phyloP scores from a whole-genome alignment of 2,888 invertebrate species.

The Norana najaformis region DNA sequence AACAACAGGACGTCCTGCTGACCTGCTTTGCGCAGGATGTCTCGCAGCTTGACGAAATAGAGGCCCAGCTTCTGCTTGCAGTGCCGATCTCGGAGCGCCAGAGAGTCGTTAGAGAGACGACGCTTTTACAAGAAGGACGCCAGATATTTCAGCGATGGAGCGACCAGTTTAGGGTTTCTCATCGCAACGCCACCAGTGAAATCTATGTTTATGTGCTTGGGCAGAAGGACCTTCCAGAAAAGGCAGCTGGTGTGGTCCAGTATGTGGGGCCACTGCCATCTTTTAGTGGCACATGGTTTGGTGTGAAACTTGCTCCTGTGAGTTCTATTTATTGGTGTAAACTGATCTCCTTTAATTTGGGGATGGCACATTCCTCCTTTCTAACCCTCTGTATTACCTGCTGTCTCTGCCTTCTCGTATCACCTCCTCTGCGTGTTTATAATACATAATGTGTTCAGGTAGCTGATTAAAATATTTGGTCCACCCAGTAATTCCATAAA shows the following conservation, averaged over 20 bases:
- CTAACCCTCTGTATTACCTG: neutral
- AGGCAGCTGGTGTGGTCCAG: constrained; percentile 30
- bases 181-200: constrained; percentile 23
- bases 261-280: constrained; percentile 45
- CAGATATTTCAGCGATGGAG: constrained; percentile 14
- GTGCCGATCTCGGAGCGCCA: neutral
- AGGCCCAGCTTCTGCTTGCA: constrained; percentile 22
- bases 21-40: neutral
- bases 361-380: neutral
- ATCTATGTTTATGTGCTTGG: constrained; percentile 25
- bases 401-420: neutral
- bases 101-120: neutral
- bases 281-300: constrained; percentile 52
- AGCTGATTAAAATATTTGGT: neutral
- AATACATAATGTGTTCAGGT: neutral
- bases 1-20: constrained; percentile 20
- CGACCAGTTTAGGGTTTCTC: neutral
- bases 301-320: constrained; percentile 49
- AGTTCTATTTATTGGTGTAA: constrained; percentile 23
- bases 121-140: neutral
- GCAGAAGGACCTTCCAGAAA: constrained; percentile 29
- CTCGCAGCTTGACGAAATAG: neutral
- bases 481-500: neutral
- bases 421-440: neutral
- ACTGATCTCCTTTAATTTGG: neutral